phyloP scores from a whole-genome alignment of 1,140 invertebrate genomes.

The Araneus ventricosus region DNA sequence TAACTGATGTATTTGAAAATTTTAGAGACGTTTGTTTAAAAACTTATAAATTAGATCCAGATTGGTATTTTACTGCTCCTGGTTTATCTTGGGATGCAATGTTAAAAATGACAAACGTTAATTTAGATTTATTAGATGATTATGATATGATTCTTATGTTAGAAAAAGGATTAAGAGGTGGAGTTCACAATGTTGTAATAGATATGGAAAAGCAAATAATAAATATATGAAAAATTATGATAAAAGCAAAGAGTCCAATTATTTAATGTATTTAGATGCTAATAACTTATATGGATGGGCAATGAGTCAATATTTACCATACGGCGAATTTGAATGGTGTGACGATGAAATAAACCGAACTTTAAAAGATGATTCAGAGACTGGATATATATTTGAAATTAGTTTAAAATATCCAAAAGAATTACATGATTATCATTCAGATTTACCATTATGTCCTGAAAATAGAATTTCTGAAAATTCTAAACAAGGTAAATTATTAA shows the following conservation, averaged over 20 bases:
- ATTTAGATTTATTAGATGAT: conserved; percentile 54
- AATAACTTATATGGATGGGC: conserved; percentile 37
- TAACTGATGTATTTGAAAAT: conserved; percentile 82
- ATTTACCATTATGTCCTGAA: too few species aligned
- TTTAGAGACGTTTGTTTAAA: conserved; percentile 77
- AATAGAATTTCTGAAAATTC: conserved; percentile 5
- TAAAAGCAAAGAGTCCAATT: conserved; percentile 75
- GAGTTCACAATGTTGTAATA: neutral
- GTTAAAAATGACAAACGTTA: conserved; percentile 76
- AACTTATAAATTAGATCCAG: conserved; percentile 76
- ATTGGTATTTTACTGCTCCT: conserved; percentile 77
- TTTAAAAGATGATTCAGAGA: conserved; percentile 74
- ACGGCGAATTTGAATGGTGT: neutral
- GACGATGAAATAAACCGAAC: neutral
- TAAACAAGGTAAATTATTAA: conserved; percentile 70
- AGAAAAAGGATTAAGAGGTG: neutral
- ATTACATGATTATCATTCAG: conserved; percentile 78
- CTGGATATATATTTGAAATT: conserved; percentile 77
- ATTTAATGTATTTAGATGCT: conserved; percentile 76
- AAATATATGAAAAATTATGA: conserved; percentile 69
- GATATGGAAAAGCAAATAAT: conserved; percentile 25
- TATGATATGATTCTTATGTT: conserved; percentile 52
- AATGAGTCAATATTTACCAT: neutral
- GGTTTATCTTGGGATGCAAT: neutral
- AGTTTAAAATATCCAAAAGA: conserved; percentile 77